Evolutionary conservation across 2,888 invertebrate genomes (phyloP).

Genomic region (Acanthosepion pharaonis): DNA sequence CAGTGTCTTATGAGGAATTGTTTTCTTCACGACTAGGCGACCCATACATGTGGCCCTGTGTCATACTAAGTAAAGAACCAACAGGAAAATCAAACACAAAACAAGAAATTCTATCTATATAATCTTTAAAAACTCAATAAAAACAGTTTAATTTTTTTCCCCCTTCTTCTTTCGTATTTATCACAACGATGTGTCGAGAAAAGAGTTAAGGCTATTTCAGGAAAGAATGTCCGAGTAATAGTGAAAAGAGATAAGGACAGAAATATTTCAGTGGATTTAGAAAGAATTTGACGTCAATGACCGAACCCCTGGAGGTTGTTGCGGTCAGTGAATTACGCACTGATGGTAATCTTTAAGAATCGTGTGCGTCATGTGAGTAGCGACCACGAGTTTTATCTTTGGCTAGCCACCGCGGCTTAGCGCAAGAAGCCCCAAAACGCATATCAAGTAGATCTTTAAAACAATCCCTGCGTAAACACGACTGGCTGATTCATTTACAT

Average conservation of each 20-base stretch:
- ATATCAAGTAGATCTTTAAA: neutral
- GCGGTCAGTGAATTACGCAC: neutral
- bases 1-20: too few species aligned
- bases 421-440: neutral
- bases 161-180: too few species aligned
- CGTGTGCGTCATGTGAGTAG: neutral
- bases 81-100: too few species aligned
- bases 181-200: neutral
- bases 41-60: too few species aligned
- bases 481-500: neutral
- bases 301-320: neutral
- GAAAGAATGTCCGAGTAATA: neutral
- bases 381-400: neutral
- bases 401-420: neutral
- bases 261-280: neutral
- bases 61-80: too few species aligned
- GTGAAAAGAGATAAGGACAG: neutral
- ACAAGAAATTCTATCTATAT: too few species aligned
- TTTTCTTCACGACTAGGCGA: too few species aligned
- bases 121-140: too few species aligned
- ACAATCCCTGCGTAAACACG: neutral
- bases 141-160: too few species aligned
- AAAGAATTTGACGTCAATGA: neutral
- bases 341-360: neutral
- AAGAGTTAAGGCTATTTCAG: neutral